These are phyloP conservation scores for Oopsacas minuta DNA, from an alignment of 37 sponge, comb jelly and placozoan species.

Conservation along the genomic window DNA sequence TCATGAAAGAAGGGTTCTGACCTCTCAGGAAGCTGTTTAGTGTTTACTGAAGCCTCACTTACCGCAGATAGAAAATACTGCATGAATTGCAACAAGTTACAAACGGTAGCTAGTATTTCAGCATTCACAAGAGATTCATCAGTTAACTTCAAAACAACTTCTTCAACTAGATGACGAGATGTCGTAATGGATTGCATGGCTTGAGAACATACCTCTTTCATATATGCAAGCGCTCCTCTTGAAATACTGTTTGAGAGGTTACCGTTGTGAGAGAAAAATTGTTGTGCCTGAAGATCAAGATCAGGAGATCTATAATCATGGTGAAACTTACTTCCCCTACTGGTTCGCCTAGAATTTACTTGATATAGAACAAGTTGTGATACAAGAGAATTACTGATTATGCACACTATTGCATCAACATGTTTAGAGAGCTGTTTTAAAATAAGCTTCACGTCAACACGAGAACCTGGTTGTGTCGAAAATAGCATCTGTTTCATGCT, in stretches of 20 bases:
- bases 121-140: background rate
- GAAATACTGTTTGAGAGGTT: background rate
- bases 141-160: background rate
- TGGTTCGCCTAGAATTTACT: background rate
- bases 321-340: background rate
- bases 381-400: background rate
- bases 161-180: background rate
- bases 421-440: background rate
- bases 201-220: background rate
- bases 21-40: background rate
- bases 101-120: background rate
- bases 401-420: background rate
- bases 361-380: slow-evolving; percentile 1
- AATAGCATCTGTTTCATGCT: background rate
- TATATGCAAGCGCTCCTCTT: background rate
- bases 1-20: background rate
- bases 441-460: background rate
- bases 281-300: slow-evolving; percentile 5
- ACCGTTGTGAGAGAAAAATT: background rate
- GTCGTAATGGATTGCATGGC: background rate
- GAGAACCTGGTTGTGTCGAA: background rate
- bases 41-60: background rate
- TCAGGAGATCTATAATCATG: background rate
- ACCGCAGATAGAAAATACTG: background rate
- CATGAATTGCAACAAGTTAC: background rate